Percentiles rank a stretch among this genome's conserved stretches.
Conservation (phyloP, 2,888 invertebrate species). For the Amphipoea oculea region DNA sequence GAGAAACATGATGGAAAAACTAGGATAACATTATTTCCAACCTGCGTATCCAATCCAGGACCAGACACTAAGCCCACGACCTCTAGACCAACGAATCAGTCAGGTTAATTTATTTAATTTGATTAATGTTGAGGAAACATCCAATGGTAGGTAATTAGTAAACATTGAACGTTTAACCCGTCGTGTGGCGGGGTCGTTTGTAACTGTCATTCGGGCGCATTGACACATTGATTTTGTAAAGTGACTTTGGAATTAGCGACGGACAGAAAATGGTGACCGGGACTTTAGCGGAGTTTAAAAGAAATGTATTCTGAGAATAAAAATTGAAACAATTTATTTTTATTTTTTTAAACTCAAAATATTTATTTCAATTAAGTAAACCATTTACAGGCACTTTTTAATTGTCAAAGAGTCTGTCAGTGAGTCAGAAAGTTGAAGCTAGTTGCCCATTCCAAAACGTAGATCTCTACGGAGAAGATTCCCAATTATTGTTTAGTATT, state of each 20-base stretch:
- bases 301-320: neutral
- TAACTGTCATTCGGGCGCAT: conserved; percentile 50
- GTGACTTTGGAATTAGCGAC: conserved; percentile 27
- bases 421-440: neutral
- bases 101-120: conserved; percentile 39
- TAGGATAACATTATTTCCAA: neutral
- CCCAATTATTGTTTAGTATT: neutral
- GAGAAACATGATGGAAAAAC: neutral
- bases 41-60: neutral
- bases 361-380: neutral
- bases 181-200: conserved; percentile 41
- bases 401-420: neutral
- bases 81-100: neutral
- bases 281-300: neutral
- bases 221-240: conserved; percentile 54
- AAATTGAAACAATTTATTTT: too few species aligned
- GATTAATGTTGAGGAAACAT: conserved; percentile 34
- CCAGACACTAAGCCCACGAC: too few species aligned
- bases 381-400: neutral
- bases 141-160: conserved; percentile 43
- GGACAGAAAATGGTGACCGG: conserved; percentile 8
- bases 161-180: conserved; percentile 44
- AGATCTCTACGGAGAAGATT: neutral
- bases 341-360: too few species aligned
- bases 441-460: neutral